These are phyloP conservation scores for Hyperoodon ampullatus DNA, from an alignment of 2,113 vertebrate genomes.

Conservation along the genomic window DNA sequence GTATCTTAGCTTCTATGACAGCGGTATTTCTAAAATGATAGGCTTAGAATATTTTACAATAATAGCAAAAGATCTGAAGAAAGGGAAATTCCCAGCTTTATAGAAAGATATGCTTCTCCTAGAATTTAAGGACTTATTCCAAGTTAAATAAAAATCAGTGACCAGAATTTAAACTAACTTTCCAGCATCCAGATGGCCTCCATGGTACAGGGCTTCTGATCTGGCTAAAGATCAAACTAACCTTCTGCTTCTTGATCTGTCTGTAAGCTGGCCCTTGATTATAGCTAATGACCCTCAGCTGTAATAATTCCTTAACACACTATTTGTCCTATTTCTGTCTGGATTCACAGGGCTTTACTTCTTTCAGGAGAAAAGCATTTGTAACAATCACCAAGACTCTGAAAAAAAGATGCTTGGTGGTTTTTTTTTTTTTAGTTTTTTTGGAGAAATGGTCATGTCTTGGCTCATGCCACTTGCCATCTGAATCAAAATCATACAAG, in stretches of 20 bases:
- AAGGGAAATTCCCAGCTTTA: neutral
- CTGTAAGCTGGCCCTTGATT: constrained; percentile 57
- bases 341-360: neutral
- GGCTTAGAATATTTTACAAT: constrained; percentile 46
- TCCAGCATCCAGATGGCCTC: constrained; percentile 71
- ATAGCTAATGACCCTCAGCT: constrained; percentile 35
- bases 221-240: constrained; percentile 73
- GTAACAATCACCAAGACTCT: neutral
- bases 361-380: neutral
- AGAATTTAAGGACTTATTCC: constrained; percentile 52
- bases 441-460: neutral
- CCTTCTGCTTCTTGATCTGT: constrained; percentile 66
- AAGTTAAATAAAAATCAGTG: constrained; percentile 69
- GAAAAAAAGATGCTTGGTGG: neutral
- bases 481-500: neutral
- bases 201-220: constrained; percentile 30
- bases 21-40: constrained; percentile 51
- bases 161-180: constrained; percentile 63
- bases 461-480: neutral
- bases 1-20: constrained; percentile 10
- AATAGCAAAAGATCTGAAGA: neutral
- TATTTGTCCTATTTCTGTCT: neutral
- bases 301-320: neutral
- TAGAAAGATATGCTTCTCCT: neutral
- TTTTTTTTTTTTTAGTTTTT: neutral